Evolutionary conservation across 2,113 vertebrate species (phyloP).

Genomic region (Passer domesticus): DNA sequence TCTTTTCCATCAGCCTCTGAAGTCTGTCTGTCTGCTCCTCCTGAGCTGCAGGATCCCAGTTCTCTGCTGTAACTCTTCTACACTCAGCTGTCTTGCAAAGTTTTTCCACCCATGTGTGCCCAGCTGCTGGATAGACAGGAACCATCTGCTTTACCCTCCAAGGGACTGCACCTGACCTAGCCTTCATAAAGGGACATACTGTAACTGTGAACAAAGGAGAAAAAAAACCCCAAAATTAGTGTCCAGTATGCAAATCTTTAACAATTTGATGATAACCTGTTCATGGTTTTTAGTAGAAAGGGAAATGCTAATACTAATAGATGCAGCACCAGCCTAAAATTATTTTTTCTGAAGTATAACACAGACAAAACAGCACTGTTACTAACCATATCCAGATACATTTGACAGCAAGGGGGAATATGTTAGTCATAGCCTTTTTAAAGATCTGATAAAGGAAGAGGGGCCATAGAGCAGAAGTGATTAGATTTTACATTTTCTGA

Average conservation of each 20-base stretch:
- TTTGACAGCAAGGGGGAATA: background rate
- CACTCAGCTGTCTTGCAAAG: background rate
- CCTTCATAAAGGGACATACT: background rate
- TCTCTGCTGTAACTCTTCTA: background rate
- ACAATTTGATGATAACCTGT: background rate
- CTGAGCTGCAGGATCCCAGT: background rate
- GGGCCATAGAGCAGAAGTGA: background rate
- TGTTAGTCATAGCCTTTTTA: background rate
- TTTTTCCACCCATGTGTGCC: background rate
- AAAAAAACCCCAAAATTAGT: background rate
- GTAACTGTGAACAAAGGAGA: background rate
- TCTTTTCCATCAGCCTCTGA: background rate
- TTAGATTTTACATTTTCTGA: background rate
- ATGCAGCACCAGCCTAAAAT: background rate
- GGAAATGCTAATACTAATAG: background rate
- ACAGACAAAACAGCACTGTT: background rate
- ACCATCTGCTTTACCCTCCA: conserved; percentile 34
- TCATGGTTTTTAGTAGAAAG: background rate
- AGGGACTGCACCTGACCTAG: conserved; percentile 6
- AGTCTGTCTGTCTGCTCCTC: background rate
- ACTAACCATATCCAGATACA: background rate
- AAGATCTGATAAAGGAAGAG: background rate
- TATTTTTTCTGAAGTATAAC: background rate
- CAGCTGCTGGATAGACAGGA: conserved; percentile 41
- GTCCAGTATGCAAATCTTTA: background rate